Evolutionary conservation across 1,140 invertebrate genomes (phyloP), one percentile per base, ranked within the genome.

Genomic region (Aporrectodea caliginosa): DNA sequence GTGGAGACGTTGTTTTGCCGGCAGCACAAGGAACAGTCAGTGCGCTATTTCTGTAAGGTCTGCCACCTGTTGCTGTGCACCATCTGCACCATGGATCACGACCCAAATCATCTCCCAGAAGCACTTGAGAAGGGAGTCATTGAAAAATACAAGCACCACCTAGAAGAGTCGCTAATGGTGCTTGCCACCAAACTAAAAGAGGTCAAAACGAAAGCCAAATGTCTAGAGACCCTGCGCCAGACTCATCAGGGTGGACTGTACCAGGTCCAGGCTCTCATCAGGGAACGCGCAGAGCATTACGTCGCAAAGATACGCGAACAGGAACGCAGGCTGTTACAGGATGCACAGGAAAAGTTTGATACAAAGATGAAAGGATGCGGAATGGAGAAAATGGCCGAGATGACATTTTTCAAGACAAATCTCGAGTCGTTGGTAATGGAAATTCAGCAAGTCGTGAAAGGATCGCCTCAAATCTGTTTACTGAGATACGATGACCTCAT

Each of bases 21-120:
- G 34, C 22, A 69, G 16, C 80, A 81, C 77, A 68, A 34, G 6
- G 80, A 78, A 1, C 72, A 81, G 2, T n/a, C 77, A 14, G 35
- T 81, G n/a, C 71, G 75, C n/a, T 81, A 78, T 43, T 81, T 74
- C 30, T 81, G 80, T 68, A 73, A 74, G 58, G 27, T 33, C 1
- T 81, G 80, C 43, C 34, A 22, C 16, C 14, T 69, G 27, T 32
- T 81, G 76, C 35, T 81, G 71, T 81, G 80, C 58, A 81, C 80
- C 16, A 69, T 81, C 2, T 81, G 80, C 34, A 77, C 75, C n/a
- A 69, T 81, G 32, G 71, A 81, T 22, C 80, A 81, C 35, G 77
- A 78, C 34, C 27, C 77, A 29, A 58, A 29, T 1, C 80, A 81
- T 32, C 29, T 30, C 1, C 76, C 35, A 29, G 76, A 81, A 35